Base-by-base conservation (phyloP, 2,888 invertebrate genomes). In the Lissocephala sabroskyi region DNA sequence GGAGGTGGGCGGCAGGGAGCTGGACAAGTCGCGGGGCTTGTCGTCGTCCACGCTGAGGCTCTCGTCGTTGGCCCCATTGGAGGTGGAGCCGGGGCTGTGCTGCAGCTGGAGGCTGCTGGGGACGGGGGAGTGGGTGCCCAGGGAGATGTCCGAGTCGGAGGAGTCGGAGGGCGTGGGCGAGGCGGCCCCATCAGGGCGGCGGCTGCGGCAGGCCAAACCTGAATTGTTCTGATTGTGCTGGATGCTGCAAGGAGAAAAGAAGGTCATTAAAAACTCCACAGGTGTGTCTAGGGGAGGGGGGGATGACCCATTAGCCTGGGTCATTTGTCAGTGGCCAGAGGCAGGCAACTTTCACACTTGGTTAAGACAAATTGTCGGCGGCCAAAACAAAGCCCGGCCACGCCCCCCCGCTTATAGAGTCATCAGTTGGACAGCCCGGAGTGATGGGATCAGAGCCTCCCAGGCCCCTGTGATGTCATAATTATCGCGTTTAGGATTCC, bases 61-160 rank as follows among this genome's bases (percentile, higher is more conserved):
- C 47, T 85, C 84, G 56, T 84, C 84, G 47, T 84, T 84, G 36
- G 82, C 83, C 4, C 85, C 84, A 19, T 84, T 84, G 17, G 85
- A 85, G 43, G 83, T 83, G 52, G 84, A 85, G 26, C 84, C 83
- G 1, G 85, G 85, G 65, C 85, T 85, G 48, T 85, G 83, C 59
- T 85, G 85, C 45, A 84, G 64, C 46, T 83, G 84, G 49, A 84
- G 60, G 56, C 82, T 84, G 59, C 81, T 83, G 47, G 85, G 85
- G 58, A 85, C 84, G 6, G 85, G 85, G 32, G 85, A 85, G 56
- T 85, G 85, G 6, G 85, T 85, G 30, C 85, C 85, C 46, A 85
- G 59, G 9, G 85, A 85, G 58, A 85, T 85, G 58, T 85, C 85
- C 54, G 85, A 85, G 45, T 85, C 85, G 16, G 84, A 84, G 41